phyloP scores from a whole-genome alignment of 1,140 invertebrate species.

The Drosophila miranda region DNA sequence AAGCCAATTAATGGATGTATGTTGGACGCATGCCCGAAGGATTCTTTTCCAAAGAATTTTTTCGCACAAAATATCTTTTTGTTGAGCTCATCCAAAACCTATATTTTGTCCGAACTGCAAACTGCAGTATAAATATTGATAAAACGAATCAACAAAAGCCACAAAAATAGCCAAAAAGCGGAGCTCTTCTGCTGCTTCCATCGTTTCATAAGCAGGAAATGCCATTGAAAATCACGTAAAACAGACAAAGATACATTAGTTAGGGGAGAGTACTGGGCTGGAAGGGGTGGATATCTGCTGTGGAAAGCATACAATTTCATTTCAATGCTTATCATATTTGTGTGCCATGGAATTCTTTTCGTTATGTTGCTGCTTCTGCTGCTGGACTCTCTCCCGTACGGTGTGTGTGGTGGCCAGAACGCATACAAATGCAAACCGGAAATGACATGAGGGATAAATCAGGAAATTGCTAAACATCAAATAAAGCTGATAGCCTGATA shows the following conservation, averaged over 20 bases:
- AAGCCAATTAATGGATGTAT: background rate
- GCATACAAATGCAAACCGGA: slow-evolving; percentile 77
- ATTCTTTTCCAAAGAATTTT: background rate
- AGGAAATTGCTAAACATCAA: slow-evolving; percentile 81
- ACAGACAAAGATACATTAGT: slow-evolving; percentile 23
- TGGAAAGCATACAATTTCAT: slow-evolving; percentile 70
- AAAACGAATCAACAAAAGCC: slow-evolving; percentile 55
- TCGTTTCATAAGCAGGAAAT: slow-evolving; percentile 58
- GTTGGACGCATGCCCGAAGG: too few species aligned
- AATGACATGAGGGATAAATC: slow-evolving; percentile 80
- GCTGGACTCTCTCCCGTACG: too few species aligned
- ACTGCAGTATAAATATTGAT: slow-evolving; percentile 67
- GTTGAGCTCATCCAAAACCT: slow-evolving; percentile 31
- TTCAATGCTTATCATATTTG: slow-evolving; percentile 77
- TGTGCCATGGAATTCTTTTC: slow-evolving; percentile 27
- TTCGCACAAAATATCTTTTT: slow-evolving; percentile 1
- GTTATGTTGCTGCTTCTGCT: background rate
- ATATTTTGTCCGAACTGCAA: slow-evolving; percentile 59
- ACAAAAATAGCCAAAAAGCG: slow-evolving; percentile 48
- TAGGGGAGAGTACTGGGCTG: background rate
- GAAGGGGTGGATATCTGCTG: slow-evolving; percentile 1
- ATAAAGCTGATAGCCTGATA: slow-evolving; percentile 73
- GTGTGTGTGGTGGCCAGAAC: slow-evolving; percentile 50
- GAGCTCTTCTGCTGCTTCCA: background rate
- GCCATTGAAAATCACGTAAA: slow-evolving; percentile 75